A percentile compares a stretch with the other conserved stretches of the same genome.
Evolutionary conservation across 2,797 vertebrate species (phyloP).

Genomic region (Sandelia bainsii): DNA sequence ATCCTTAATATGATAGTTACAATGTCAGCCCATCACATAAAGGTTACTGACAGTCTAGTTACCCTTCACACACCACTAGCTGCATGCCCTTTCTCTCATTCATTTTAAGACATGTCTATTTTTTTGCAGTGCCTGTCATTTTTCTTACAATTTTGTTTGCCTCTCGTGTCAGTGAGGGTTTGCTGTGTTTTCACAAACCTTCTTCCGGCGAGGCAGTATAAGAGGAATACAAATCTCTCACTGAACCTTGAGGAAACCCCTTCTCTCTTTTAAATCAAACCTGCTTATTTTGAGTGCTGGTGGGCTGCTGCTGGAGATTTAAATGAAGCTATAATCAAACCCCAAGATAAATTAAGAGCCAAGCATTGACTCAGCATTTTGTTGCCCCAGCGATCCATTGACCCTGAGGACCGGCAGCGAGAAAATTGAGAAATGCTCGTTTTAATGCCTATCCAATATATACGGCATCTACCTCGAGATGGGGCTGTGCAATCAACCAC

Average conservation of each 20-base stretch:
- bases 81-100: conserved; percentile 59
- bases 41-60: conserved; percentile 67
- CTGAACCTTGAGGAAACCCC: conserved; percentile 15
- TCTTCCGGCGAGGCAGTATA: background rate
- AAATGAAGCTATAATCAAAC: conserved; percentile 77
- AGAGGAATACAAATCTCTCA: background rate
- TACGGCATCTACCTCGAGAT: conserved; percentile 90
- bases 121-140: conserved; percentile 70
- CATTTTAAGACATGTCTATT: conserved; percentile 59
- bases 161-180: conserved; percentile 39
- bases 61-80: conserved; percentile 66
- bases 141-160: conserved; percentile 75
- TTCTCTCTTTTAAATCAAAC: conserved; percentile 24
- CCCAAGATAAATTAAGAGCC: conserved; percentile 79
- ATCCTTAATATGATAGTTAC: conserved; percentile 46
- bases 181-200: conserved; percentile 34
- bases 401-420: conserved; percentile 90
- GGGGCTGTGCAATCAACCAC: conserved; percentile 90
- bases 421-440: conserved; percentile 95
- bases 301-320: conserved; percentile 46
- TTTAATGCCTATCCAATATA: conserved; percentile 98
- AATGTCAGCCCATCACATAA: conserved; percentile 49
- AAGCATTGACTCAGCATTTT: conserved; percentile 92
- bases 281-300: conserved; percentile 51
- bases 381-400: conserved; percentile 91